Evolutionary conservation across 1,140 invertebrate genomes (phyloP), one percentile per base, ranked within the genome.

Genomic region (Ceratosolen fusciceps): DNA sequence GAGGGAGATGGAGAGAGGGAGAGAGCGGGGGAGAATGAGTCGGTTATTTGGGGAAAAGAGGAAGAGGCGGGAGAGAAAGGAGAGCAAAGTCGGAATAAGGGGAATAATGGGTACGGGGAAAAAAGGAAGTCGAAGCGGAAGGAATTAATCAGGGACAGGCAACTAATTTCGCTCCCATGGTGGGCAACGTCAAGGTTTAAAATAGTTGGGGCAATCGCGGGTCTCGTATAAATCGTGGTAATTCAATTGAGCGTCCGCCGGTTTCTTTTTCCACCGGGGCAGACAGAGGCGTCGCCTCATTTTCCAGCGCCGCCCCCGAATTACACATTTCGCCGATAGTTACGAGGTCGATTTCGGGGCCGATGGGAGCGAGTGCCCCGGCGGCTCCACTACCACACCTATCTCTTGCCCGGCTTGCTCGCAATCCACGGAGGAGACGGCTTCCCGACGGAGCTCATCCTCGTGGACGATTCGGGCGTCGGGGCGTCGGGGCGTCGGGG

Each of bases 221-320:
- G 31, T 49, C 21, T n/a, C 21, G 58, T 49, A 78, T 73, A 78
- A 72, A 78, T 78, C 58, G 58, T 43, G 31, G 7, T 56, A 26
- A 79, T 79, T 79, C 58, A 79, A 79, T 79, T 67, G 77, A 43
- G 39, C 29, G 12, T 54, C 31, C 21, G 24, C 26, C 56, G 31
- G 19, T 79, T 52, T 62, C 68, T 72, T 62, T 78, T 78, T 2
- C 37, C 10, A 34, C 12, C 31, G 31, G 52, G 49, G 24, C 47
- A 39, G 16, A 37, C 26, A 43, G 49, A 79, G 77, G 77, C 77
- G 77, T 73, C 77, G 77, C 71, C 71, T 79, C 71, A 79, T 79
- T 79, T 79, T 74, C 72, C 72, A 74, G 29, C 29, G 54, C 19
- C 26, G 34, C 31, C 7, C n/a, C 72, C 24, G 37, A 79, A 79